Evolutionary conservation across 2,113 vertebrate species (phyloP).

Genomic region (Clupea harengus): DNA sequence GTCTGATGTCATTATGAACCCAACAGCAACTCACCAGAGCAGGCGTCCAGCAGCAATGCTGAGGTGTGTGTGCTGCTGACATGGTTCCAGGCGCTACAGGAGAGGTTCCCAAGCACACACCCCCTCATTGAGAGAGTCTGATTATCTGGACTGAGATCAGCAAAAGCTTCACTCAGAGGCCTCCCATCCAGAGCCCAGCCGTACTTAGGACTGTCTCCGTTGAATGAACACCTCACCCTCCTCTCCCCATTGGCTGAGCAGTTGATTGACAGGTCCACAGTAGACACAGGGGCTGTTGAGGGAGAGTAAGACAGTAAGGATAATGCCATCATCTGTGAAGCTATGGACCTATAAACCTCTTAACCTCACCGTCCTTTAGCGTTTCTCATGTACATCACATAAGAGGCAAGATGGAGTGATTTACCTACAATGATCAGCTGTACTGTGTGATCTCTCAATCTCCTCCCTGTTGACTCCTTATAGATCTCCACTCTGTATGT

Average conservation of each 20-base stretch:
- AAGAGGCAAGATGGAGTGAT: no score
- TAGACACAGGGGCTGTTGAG: constrained; percentile 51
- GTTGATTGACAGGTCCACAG: background rate
- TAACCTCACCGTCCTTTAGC: no score
- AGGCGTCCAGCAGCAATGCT: no score
- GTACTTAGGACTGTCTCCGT: constrained; percentile 52
- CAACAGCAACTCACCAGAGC: no score
- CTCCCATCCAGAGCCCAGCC: constrained; percentile 54
- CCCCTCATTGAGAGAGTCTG: no score
- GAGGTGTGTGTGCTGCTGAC: constrained; percentile 33
- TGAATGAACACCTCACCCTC: constrained; percentile 49
- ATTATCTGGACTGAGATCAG: no score
- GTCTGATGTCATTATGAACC: no score
- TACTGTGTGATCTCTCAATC: accelerated
- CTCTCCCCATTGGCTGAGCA: no score
- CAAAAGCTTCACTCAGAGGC: constrained; percentile 28
- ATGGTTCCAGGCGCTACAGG: constrained; percentile 51
- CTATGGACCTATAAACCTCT: background rate
- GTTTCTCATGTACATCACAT: no score
- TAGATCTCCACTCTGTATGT: background rate
- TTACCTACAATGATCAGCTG: constrained; percentile 50
- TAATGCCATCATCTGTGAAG: no score
- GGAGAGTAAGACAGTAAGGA: no score
- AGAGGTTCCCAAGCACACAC: constrained; percentile 48
- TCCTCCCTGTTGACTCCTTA: accelerated